A percentile compares a stretch with the other conserved stretches of the same genome.
Evolutionary conservation across 2,113 vertebrate genomes (phyloP).

Genomic region (Ardeotis arabs): DNA sequence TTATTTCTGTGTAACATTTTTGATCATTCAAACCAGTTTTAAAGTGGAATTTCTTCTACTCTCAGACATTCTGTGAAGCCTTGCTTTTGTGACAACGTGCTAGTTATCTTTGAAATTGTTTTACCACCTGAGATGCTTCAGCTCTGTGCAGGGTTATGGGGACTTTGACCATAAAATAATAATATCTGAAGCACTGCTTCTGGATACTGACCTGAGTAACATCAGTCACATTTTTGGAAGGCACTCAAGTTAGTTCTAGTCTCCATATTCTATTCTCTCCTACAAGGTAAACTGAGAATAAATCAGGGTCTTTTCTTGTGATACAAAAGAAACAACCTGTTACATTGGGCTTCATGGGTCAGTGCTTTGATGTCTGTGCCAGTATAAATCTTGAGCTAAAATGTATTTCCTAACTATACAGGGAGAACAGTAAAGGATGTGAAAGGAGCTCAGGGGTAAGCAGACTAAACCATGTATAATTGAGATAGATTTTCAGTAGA

Average conservation of each 20-base stretch:
- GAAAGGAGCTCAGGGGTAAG: neutral
- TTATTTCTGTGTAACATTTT: neutral
- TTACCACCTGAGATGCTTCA: neutral
- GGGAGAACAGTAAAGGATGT: neutral
- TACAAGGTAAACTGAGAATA: slow-evolving; percentile 15
- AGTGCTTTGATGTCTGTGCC: neutral
- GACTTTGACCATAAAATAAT: neutral
- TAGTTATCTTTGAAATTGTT: neutral
- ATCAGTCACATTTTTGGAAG: slow-evolving; percentile 25
- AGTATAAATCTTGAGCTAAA: slow-evolving; percentile 22
- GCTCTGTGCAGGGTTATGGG: neutral
- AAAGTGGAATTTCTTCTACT: neutral
- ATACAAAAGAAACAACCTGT: slow-evolving; percentile 10
- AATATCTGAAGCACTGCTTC: neutral
- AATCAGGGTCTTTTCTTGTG: slow-evolving; percentile 6
- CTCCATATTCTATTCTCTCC: slow-evolving; percentile 6
- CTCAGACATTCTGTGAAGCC: neutral
- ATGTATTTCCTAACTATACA: neutral
- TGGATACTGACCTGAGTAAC: slow-evolving; percentile 16
- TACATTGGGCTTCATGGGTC: neutral
- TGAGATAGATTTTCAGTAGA: neutral
- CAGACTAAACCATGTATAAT: neutral
- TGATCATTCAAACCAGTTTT: neutral
- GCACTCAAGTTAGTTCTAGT: neutral
- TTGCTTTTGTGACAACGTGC: neutral